phyloP scores from a whole-genome alignment of 2,797 vertebrate genomes.

The Petrocephalus sullivani region DNA sequence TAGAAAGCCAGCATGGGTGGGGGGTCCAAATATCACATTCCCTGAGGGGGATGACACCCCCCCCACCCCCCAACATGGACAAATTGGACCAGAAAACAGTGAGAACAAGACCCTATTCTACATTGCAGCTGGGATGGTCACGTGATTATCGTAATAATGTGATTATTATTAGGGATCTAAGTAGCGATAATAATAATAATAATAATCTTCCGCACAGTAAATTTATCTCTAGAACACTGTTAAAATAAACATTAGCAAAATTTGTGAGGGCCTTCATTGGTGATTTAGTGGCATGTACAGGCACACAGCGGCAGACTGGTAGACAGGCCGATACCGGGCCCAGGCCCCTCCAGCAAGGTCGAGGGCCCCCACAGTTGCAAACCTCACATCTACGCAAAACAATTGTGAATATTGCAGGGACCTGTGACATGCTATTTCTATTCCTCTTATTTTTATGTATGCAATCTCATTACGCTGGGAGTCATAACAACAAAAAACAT shows the following conservation, averaged over 20 bases:
- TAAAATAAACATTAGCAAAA: background rate
- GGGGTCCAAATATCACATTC: background rate
- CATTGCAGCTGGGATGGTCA: background rate
- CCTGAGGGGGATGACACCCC: background rate
- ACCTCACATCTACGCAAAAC: too few species aligned
- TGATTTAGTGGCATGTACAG: background rate
- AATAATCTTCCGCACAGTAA: background rate
- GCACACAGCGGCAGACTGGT: too few species aligned
- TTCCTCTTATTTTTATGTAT: too few species aligned
- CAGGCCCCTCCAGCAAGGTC: too few species aligned
- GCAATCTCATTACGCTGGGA: too few species aligned
- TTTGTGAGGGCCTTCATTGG: background rate
- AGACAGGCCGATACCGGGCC: too few species aligned
- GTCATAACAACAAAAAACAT: too few species aligned
- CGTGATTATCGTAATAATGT: background rate
- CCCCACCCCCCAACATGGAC: background rate
- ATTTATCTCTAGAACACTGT: background rate
- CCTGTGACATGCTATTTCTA: too few species aligned
- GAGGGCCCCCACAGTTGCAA: too few species aligned
- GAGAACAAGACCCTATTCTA: conserved; percentile 2
- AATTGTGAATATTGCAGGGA: too few species aligned
- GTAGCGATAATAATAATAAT: background rate
- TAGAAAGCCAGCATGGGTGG: background rate
- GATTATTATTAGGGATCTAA: background rate
- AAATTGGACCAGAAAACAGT: background rate